Conservation (phyloP, 1,140 invertebrate species). For the Leptestheria dahalacensis region DNA sequence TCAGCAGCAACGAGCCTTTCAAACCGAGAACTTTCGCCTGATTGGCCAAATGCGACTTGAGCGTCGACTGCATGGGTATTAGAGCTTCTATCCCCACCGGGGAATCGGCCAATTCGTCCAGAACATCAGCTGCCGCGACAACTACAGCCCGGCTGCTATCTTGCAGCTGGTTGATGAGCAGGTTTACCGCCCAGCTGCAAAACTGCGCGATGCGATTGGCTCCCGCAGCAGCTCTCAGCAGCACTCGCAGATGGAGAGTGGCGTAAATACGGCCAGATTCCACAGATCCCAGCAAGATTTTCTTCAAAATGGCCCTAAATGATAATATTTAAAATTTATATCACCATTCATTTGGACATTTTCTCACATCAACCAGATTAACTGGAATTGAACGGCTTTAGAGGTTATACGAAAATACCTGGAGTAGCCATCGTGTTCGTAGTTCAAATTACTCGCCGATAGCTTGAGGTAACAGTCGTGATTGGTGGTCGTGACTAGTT, state of each 20-base stretch:
- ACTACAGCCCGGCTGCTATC: slow-evolving; percentile 61
- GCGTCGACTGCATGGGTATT: slow-evolving; percentile 50
- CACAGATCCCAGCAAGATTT: slow-evolving; percentile 44
- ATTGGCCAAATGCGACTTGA: slow-evolving; percentile 57
- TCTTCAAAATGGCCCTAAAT: slow-evolving; percentile 42
- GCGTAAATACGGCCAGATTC: slow-evolving; percentile 72
- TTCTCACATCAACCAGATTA: too few species aligned
- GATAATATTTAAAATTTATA: background rate
- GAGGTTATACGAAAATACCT: slow-evolving; percentile 36
- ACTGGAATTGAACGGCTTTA: too few species aligned
- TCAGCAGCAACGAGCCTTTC: slow-evolving; percentile 46
- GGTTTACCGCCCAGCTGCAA: slow-evolving; percentile 56
- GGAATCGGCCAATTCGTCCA: slow-evolving; percentile 84
- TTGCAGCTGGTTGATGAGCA: slow-evolving; percentile 62
- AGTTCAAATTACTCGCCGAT: slow-evolving; percentile 76
- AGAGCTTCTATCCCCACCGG: slow-evolving; percentile 61
- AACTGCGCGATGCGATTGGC: slow-evolving; percentile 36
- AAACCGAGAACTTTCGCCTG: slow-evolving; percentile 34
- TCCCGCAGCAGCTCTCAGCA: slow-evolving; percentile 50
- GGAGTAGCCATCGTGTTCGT: slow-evolving; percentile 50
- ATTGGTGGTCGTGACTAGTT: slow-evolving; percentile 61
- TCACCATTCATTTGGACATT: too few species aligned
- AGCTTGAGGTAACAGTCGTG: slow-evolving; percentile 86
- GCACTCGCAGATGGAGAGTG: slow-evolving; percentile 71
- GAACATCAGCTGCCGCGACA: slow-evolving; percentile 55